These are phyloP conservation scores for Epinotia brunnichana DNA, from an alignment of 2,888 invertebrate genomes.

Conservation along the genomic window DNA sequence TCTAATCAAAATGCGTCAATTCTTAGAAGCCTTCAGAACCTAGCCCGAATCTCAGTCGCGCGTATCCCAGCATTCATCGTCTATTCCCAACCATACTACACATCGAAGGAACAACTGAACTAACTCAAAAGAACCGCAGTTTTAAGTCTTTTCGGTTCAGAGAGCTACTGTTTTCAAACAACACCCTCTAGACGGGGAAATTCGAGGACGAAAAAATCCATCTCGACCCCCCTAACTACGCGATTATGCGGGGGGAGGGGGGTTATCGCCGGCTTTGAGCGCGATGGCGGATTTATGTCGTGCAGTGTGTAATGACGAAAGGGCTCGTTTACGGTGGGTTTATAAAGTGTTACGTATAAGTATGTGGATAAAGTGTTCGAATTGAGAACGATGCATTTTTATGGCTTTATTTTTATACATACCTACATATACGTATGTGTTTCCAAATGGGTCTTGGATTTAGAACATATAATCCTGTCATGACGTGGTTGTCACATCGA, in stretches of 20 bases:
- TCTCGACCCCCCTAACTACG: slow-evolving; percentile 41
- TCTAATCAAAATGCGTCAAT: slow-evolving; percentile 13
- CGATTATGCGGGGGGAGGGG: slow-evolving; percentile 37
- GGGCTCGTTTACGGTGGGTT: slow-evolving; percentile 18
- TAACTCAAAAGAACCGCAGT: not conserved
- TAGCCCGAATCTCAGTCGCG: slow-evolving; percentile 12
- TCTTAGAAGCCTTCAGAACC: slow-evolving; percentile 10
- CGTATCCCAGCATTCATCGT: slow-evolving; percentile 15
- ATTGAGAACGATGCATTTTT: not conserved
- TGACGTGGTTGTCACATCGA: too few relatives aligned
- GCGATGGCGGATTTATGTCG: slow-evolving; percentile 39
- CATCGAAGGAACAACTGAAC: slow-evolving; percentile 1
- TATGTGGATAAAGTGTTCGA: slow-evolving; percentile 1
- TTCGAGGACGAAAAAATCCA: slow-evolving; percentile 41
- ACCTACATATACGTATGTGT: too few relatives aligned
- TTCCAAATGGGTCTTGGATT: too few relatives aligned
- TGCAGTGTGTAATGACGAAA: slow-evolving; percentile 34
- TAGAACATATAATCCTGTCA: too few relatives aligned
- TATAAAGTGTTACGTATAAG: slow-evolving; percentile 19
- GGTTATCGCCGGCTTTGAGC: slow-evolving; percentile 39
- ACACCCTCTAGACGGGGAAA: slow-evolving; percentile 30
- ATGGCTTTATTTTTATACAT: not conserved
- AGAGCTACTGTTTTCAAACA: slow-evolving; percentile 35
- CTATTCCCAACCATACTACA: slow-evolving; percentile 13
- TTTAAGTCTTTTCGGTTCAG: not conserved